Conservation (phyloP, 2,888 invertebrate genomes). For the Augochlorella aurata region DNA sequence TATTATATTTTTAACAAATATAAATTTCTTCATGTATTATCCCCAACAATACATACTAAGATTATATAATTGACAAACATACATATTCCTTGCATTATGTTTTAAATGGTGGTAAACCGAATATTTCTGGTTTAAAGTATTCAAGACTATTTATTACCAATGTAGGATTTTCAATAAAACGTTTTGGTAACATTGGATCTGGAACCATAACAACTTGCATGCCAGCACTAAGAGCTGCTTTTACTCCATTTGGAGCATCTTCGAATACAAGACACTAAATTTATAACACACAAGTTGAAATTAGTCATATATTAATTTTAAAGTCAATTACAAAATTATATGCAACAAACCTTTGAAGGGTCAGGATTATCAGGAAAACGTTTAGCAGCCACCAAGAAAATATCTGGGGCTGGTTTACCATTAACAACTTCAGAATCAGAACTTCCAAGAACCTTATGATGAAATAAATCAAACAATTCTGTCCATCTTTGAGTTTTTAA, state of each 20-base stretch:
- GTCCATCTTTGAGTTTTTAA: slow-evolving; percentile 83
- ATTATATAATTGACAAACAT: background rate
- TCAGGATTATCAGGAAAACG: slow-evolving; percentile 84
- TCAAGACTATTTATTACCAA: slow-evolving; percentile 88
- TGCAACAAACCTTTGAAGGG: slow-evolving; percentile 73
- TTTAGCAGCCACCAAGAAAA: slow-evolving; percentile 85
- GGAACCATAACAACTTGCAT: slow-evolving; percentile 86
- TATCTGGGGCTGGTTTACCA: slow-evolving; percentile 88
- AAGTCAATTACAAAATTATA: slow-evolving; percentile 2
- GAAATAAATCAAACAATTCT: slow-evolving; percentile 83
- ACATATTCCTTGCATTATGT: slow-evolving; percentile 14
- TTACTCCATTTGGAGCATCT: slow-evolving; percentile 86
- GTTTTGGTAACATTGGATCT: slow-evolving; percentile 83
- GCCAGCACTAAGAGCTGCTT: slow-evolving; percentile 84
- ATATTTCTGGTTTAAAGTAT: slow-evolving; percentile 91
- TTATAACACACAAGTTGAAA: background rate
- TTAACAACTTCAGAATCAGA: slow-evolving; percentile 86
- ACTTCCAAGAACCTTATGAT: slow-evolving; percentile 85
- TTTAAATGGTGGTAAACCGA: slow-evolving; percentile 88
- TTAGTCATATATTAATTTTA: background rate
- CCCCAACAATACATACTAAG: background rate
- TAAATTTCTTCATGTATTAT: slow-evolving; percentile 19
- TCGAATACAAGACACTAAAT: slow-evolving; percentile 86
- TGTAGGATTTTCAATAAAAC: slow-evolving; percentile 84
- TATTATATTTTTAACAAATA: slow-evolving; percentile 20